Evolutionary conservation across 2,113 vertebrate genomes (phyloP).

Genomic region (Coreoperca whiteheadi): DNA sequence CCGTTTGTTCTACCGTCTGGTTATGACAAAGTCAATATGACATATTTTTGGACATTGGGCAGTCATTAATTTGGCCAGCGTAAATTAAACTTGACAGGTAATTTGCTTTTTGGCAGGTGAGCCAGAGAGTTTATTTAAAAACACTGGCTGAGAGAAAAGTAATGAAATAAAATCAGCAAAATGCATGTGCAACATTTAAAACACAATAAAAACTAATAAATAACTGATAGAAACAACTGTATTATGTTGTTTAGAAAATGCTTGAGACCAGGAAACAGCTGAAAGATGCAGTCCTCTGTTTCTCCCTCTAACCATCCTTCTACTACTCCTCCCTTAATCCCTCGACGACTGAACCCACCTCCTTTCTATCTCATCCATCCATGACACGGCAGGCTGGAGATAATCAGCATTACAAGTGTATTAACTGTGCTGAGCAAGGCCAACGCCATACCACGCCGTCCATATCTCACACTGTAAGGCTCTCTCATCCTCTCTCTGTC

Average conservation of each 20-base stretch:
- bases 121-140: not conserved
- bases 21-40: slow-evolving; percentile 10
- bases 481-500: not conserved
- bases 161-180: slow-evolving; percentile 9
- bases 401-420: slow-evolving; percentile 64
- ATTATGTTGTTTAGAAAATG: not conserved
- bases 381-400: slow-evolving; percentile 49
- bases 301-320: slow-evolving; percentile 5
- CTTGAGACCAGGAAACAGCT: not conserved
- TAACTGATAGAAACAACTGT: not conserved
- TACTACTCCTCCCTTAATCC: slow-evolving; percentile 33
- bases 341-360: slow-evolving; percentile 23
- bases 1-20: not conserved
- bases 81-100: slow-evolving; percentile 27
- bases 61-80: slow-evolving; percentile 3
- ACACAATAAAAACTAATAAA: not conserved
- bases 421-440: slow-evolving; percentile 56
- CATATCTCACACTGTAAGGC: slow-evolving; percentile 7
- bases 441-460: not conserved
- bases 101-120: slow-evolving; percentile 23
- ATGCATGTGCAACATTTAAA: not conserved
- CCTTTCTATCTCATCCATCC: slow-evolving; percentile 53
- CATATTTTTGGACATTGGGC: not conserved
- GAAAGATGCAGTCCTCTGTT: not conserved
- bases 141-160: not conserved